Base-by-base conservation (phyloP, 2,888 invertebrate species). In the Lamproptera curius region DNA sequence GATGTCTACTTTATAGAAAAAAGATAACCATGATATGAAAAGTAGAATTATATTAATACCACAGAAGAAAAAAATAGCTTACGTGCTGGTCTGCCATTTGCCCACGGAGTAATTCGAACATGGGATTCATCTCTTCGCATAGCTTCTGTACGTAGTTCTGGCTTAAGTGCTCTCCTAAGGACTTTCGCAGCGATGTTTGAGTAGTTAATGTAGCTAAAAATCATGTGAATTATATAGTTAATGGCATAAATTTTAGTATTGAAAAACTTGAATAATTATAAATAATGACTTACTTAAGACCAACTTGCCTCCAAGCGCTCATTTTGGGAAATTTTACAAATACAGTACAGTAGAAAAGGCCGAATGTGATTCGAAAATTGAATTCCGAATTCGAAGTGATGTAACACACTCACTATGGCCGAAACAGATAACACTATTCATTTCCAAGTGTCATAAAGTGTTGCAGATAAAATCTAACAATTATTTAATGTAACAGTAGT, bases 111-210 rank as follows among this genome's bases (percentile, higher is more conserved):
- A 59, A 96, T 92, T 73, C 92, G 94, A 49, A 98, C 91, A 62
- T 92, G 89, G 42, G 92, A 91, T 44, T 90, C 92, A 63, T 94
- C 92, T 52, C 97, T 90, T 71, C 94, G 95, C 15, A 88, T 61
- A 23, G 96, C 96, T 16, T 95, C 96, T 15, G 79, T 86, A 59
- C 90, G 90, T 0, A 93, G 62, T 36, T 96, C 94, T 1, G 92
- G 76, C 76, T 97, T 97, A 60, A 98, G 76, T 10, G 95, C 91
- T 69, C 92, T 90, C 51, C 98, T 91, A 49, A 98, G 84, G 44
- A 95, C 87, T 67, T 90, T 92, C 15, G 98, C 97, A 67, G 97
- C 97, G 70, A 98, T 95, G 77, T 94, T 95, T 50, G 98, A 98
- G 84, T 95, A 98, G 88, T 96, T 96, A 80, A 98, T 95, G 90